A percentile compares a stretch with the other conserved stretches of the same genome.
These are phyloP conservation scores for Brachynemurus nebulosus DNA, from an alignment of 2,888 invertebrate genomes.

Conservation along the genomic window DNA sequence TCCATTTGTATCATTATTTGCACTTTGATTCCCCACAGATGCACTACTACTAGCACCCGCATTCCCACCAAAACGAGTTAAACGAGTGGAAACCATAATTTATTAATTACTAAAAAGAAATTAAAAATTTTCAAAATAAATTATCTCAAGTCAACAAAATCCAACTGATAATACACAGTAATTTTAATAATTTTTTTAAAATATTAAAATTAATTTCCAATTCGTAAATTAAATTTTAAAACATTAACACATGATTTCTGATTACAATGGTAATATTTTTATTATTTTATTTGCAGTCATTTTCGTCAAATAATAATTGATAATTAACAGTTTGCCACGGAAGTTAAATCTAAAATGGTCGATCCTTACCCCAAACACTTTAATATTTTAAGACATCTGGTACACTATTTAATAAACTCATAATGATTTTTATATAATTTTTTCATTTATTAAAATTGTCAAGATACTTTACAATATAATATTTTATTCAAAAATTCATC, in stretches of 20 bases:
- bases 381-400: conserved; percentile 5
- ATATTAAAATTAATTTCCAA: too few relatives aligned
- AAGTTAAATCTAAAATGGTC: conserved; percentile 9
- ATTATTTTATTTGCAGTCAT: background rate
- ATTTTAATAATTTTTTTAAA: background rate
- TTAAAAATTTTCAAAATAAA: background rate
- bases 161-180: background rate
- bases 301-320: background rate
- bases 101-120: background rate
- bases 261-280: background rate
- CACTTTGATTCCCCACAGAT: conserved; percentile 25
- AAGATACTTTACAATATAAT: background rate
- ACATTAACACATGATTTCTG: background rate
- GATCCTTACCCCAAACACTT: conserved; percentile 7
- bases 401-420: background rate
- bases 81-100: conserved; percentile 41
- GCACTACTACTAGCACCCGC: conserved; percentile 24
- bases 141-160: background rate
- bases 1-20: conserved; percentile 18
- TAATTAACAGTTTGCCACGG: conserved; percentile 6
- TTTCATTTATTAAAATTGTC: background rate
- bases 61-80: conserved; percentile 29
- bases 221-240: too few relatives aligned
- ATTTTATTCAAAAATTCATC: too few relatives aligned
- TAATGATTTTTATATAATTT: background rate